These are phyloP conservation scores for Ridgeia piscesae DNA, from an alignment of 1,140 invertebrate species.

Conservation along the genomic window DNA sequence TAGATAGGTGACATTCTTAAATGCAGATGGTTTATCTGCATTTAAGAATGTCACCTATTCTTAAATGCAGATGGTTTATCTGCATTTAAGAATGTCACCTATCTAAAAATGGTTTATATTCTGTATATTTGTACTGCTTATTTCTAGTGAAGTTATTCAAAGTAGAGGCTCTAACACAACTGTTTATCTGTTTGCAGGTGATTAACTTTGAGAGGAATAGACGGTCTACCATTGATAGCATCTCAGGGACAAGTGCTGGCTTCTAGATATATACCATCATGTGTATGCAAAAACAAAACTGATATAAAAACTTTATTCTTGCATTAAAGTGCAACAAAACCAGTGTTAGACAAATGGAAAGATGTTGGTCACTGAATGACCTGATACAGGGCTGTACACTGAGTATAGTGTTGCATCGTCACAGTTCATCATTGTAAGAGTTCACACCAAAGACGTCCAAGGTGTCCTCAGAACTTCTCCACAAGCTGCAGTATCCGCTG, in stretches of 20 bases:
- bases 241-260: neutral
- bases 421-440: neutral
- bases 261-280: neutral
- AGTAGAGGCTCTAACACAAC: neutral
- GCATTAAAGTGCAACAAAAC: neutral
- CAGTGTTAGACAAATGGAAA: slow-evolving; percentile 14
- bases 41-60: neutral
- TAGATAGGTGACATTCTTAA: neutral
- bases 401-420: neutral
- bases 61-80: neutral
- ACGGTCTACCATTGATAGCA: neutral
- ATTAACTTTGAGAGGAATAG: neutral
- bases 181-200: neutral
- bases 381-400: neutral
- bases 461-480: slow-evolving; percentile 80
- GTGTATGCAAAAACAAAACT: neutral
- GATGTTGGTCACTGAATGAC: neutral
- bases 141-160: neutral
- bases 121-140: neutral
- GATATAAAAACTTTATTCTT: neutral
- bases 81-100: neutral
- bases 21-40: neutral
- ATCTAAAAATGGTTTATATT: neutral
- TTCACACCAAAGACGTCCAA: neutral
- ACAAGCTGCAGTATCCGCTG: slow-evolving; percentile 89